A percentile compares a stretch with the other conserved stretches of the same genome.
Evolutionary conservation across 2,888 invertebrate genomes (phyloP).

Genomic region (Zele albiditarsus): DNA sequence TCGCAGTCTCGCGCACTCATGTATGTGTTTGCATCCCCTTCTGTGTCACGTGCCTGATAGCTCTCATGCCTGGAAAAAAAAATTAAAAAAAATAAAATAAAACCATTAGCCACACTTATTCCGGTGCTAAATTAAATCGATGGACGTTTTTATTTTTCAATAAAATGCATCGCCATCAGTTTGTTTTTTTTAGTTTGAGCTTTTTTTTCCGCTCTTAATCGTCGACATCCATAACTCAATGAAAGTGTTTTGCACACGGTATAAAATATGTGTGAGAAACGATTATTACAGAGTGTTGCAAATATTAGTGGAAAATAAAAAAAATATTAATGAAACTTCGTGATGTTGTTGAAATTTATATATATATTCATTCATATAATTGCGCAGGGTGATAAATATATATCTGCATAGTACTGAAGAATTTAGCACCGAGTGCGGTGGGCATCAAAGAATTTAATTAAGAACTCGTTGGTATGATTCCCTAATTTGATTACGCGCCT

Average conservation of each 20-base stretch:
- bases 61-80: neutral
- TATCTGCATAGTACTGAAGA: neutral
- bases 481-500: slow-evolving; percentile 51
- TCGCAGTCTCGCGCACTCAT: slow-evolving; percentile 15
- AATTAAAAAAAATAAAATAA: slow-evolving; percentile 1
- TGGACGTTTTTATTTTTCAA: slow-evolving; percentile 23
- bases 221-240: slow-evolving; percentile 5
- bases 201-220: slow-evolving; percentile 10
- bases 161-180: slow-evolving; percentile 10
- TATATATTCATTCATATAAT: neutral
- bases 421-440: slow-evolving; percentile 30
- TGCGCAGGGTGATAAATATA: neutral
- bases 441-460: slow-evolving; percentile 52
- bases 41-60: slow-evolving; percentile 1
- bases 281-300: neutral
- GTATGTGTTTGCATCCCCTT: slow-evolving; percentile 11
- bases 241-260: slow-evolving; percentile 9
- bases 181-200: neutral
- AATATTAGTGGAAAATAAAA: neutral
- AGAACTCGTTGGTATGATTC: slow-evolving; percentile 51
- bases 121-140: neutral
- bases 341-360: neutral
- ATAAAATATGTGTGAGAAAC: slow-evolving; percentile 2
- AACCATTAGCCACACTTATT: slow-evolving; percentile 11
- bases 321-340: neutral